Evolutionary conservation across 2,113 vertebrate genomes (phyloP), one percentile per base, ranked within the genome.

Genomic region (Heterotilapia buettikoferi): DNA sequence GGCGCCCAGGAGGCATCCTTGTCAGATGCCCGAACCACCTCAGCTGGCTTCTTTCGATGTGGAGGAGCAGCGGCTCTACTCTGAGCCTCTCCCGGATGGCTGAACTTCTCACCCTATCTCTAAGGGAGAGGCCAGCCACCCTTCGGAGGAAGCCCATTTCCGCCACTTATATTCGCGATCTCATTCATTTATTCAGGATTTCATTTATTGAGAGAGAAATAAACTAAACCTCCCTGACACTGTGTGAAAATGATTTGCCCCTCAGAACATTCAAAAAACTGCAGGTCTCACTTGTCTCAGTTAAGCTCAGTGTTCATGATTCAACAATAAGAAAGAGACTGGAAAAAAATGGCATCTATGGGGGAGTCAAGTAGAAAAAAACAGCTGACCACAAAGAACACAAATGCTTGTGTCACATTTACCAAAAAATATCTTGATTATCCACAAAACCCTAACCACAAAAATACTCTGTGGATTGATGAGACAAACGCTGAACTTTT

Each of bases 81-180:
- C 47, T 9, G 24, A 57, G 56, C 24, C 7, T 1, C 24, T 59
- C 0, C 13, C 0, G 24, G 1, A 57, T 29, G 56, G 56, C 3
- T 3, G 0, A 16, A 59, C 7, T 29, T 29, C 56, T 59, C 24
- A 59, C 24, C 24, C 24, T 21, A 53, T 21, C 52, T 57, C 24
- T 59, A 29, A 29, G 56, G 0, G 13, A 57, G 13, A 59, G 13
- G 24, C 24, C 24, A 29, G 56, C 56, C 24, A 16, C 56, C 24
- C 56, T 59, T 59, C 1, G 4, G 24, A 59, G 24, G 4, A 59
- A 59, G 2, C 13, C 3, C 56, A 59, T 59, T 29, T 59, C 56
- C 1, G 4, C 24, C 1, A 7, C 56, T 16, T 59, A 13, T 29
- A 59, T 59, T 9, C 3, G 7, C 5, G 2, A 16, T 59, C 26